Percentiles rank a stretch among this genome's conserved stretches.
Evolutionary conservation across 2,797 vertebrate genomes (phyloP).

Genomic region (Hypotaenidia okinawae): DNA sequence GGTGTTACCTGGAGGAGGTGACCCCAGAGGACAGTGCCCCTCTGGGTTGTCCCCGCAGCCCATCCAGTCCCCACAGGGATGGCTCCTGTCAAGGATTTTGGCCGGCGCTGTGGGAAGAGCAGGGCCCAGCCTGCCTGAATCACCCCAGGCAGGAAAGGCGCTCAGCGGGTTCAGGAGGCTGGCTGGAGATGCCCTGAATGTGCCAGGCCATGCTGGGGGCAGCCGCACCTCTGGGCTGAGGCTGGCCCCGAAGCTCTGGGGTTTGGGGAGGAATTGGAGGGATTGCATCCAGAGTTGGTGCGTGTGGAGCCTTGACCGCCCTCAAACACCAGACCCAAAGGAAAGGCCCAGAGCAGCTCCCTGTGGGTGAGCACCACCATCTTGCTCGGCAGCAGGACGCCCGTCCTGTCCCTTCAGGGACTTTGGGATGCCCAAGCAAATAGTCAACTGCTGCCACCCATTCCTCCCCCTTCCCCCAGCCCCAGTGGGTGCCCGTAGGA

Average conservation of each 20-base stretch:
- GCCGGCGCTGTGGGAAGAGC: neutral
- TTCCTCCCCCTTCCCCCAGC: accelerated
- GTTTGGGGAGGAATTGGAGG: too few species aligned
- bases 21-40: neutral
- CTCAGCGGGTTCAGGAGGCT: neutral
- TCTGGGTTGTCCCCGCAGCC: neutral
- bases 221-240: neutral
- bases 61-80: neutral
- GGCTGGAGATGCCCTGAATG: neutral
- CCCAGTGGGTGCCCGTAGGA: neutral
- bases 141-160: neutral
- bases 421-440: neutral
- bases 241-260: neutral
- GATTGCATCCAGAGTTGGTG: neutral
- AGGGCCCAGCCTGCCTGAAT: neutral
- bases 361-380: neutral
- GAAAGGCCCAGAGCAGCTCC: neutral
- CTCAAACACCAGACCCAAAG: accelerated
- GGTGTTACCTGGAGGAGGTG: neutral
- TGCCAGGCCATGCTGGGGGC: accelerated
- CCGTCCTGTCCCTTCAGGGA: accelerated
- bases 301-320: accelerated
- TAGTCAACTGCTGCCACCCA: neutral
- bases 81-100: neutral
- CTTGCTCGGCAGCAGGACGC: neutral